Percentiles rank a stretch among this genome's conserved stretches.
Evolutionary conservation across 1,140 invertebrate species (phyloP).

Genomic region (Wasmannia auropunctata): DNA sequence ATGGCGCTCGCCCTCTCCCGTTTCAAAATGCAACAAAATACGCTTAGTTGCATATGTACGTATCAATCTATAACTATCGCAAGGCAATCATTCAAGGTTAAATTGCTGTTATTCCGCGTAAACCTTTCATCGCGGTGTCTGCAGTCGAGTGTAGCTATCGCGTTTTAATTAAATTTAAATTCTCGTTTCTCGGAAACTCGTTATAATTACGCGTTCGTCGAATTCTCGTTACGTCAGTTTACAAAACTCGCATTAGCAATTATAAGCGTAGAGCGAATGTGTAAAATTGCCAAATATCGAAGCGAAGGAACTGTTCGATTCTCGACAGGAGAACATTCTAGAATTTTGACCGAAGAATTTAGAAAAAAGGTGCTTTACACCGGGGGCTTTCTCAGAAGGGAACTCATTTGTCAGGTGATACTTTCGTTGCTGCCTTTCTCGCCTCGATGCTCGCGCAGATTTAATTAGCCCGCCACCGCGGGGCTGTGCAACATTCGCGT

Average conservation of each 20-base stretch:
- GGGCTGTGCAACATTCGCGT: constrained; percentile 2
- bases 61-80: neutral
- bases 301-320: neutral
- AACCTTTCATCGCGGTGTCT: neutral
- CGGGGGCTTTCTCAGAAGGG: neutral
- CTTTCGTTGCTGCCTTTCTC: neutral
- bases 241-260: neutral
- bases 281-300: neutral
- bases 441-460: neutral
- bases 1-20: constrained; percentile 24
- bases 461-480: constrained; percentile 25
- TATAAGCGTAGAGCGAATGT: too few species aligned
- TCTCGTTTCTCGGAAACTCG: too few species aligned
- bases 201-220: too few species aligned
- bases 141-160: neutral
- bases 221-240: neutral
- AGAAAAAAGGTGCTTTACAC: neutral
- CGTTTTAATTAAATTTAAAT: neutral
- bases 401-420: neutral
- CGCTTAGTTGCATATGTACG: constrained; percentile 21
- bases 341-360: neutral
- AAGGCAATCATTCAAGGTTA: neutral
- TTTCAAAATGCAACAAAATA: constrained; percentile 48
- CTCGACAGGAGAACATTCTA: neutral
- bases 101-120: neutral